Evolutionary conservation across 2,888 invertebrate genomes (phyloP).

Genomic region (Argyra leucocephala): DNA sequence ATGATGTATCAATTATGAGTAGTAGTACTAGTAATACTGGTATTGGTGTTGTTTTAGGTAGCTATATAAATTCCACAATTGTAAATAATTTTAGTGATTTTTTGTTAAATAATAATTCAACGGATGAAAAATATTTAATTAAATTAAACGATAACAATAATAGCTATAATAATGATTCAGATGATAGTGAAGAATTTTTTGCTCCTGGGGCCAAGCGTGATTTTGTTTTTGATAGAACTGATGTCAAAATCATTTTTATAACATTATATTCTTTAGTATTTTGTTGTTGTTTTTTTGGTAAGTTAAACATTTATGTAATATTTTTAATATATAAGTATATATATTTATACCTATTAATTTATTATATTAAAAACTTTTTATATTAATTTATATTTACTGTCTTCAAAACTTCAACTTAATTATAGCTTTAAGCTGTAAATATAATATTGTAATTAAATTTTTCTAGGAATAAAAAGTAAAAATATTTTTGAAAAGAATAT

Average conservation of each 20-base stretch:
- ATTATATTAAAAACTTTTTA: background rate
- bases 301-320: no score
- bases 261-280: constrained; percentile 68
- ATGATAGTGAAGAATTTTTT: constrained; percentile 18
- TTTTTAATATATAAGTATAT: background rate
- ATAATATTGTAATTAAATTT: no score
- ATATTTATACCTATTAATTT: no score
- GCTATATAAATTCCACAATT: constrained; percentile 3
- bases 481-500: no score
- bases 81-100: constrained; percentile 17
- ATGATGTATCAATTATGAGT: background rate
- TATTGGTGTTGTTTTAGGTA: background rate
- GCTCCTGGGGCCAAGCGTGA: constrained; percentile 45
- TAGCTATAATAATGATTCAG: constrained; percentile 13
- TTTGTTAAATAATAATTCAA: constrained; percentile 16
- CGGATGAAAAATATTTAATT: constrained; percentile 10
- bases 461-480: no score
- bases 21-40: background rate
- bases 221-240: constrained; percentile 65
- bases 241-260: constrained; percentile 64
- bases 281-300: constrained; percentile 74
- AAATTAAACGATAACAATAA: constrained; percentile 11
- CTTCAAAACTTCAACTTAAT: no score
- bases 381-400: no score
- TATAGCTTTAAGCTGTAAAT: no score